These are phyloP conservation scores for Podilymbus podiceps DNA, from an alignment of 2,113 vertebrate genomes.

Conservation along the genomic window DNA sequence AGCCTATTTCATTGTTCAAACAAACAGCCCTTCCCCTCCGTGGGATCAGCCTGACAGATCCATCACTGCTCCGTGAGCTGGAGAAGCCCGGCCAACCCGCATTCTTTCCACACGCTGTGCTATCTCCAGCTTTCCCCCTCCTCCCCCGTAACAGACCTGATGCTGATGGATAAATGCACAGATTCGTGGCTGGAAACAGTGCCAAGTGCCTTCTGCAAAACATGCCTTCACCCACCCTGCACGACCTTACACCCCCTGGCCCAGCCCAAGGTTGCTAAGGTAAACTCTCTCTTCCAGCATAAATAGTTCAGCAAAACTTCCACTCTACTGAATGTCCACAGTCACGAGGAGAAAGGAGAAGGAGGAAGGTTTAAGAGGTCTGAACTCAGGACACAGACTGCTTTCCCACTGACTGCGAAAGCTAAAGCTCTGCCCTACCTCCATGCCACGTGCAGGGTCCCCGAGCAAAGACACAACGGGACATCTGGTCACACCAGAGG, in stretches of 20 bases:
- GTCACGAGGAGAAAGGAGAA: accelerated
- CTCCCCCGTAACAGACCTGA: background rate
- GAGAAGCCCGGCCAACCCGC: background rate
- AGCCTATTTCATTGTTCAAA: background rate
- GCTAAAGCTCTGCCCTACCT: background rate
- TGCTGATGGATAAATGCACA: background rate
- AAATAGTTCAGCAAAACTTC: background rate
- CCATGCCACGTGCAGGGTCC: background rate
- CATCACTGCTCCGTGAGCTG: background rate
- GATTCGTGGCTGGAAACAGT: background rate
- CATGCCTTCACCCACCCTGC: background rate
- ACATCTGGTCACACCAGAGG: background rate
- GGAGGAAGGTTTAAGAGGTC: background rate
- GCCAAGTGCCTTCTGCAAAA: background rate
- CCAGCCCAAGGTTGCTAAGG: background rate
- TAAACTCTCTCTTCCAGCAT: background rate
- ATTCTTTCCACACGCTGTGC: accelerated
- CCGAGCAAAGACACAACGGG: background rate
- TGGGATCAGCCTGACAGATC: background rate
- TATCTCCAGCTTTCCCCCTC: background rate
- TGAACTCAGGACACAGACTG: background rate
- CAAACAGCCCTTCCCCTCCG: background rate
- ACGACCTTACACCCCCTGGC: background rate
- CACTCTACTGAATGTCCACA: background rate
- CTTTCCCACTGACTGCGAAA: background rate